These are phyloP conservation scores for Rhadinocentrus ornatus DNA, from an alignment of 2,797 vertebrate species.

Conservation along the genomic window DNA sequence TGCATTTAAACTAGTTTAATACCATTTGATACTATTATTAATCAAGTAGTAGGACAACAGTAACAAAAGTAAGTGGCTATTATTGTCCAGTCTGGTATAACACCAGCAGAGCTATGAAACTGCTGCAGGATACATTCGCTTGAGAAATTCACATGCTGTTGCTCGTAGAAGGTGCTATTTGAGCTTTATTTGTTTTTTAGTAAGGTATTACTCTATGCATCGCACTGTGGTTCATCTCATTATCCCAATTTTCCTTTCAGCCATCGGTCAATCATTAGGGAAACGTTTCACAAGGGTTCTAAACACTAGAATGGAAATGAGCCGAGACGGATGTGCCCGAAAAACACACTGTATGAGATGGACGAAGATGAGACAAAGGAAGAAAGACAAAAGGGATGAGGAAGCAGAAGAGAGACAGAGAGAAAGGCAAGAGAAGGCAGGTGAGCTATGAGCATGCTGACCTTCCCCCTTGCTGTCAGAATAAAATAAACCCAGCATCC, in stretches of 20 bases:
- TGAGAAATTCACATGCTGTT: not conserved
- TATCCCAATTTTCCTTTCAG: slow-evolving; percentile 55
- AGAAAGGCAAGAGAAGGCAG: slow-evolving; percentile 44
- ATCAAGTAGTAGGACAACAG: no score
- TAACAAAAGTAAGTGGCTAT: no score
- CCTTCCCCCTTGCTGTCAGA: slow-evolving; percentile 67
- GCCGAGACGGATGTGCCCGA: slow-evolving; percentile 44
- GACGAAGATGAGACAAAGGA: slow-evolving; percentile 50
- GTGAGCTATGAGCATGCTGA: slow-evolving; percentile 65
- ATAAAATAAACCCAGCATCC: slow-evolving; percentile 68
- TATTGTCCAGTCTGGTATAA: no score
- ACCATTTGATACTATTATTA: no score
- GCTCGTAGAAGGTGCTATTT: slow-evolving; percentile 32
- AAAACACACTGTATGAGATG: slow-evolving; percentile 53
- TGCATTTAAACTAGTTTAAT: no score
- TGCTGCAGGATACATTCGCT: not conserved
- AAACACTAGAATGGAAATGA: slow-evolving; percentile 60
- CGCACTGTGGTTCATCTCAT: slow-evolving; percentile 60
- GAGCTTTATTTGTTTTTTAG: slow-evolving; percentile 39
- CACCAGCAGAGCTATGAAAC: no score
- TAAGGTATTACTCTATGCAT: slow-evolving; percentile 38
- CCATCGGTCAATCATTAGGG: slow-evolving; percentile 52
- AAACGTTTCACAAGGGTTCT: slow-evolving; percentile 47
- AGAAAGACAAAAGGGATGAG: slow-evolving; percentile 47
- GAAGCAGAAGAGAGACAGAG: slow-evolving; percentile 27